Base-by-base conservation (phyloP, 2,888 invertebrate species). In the Gerosis bhagava region DNA sequence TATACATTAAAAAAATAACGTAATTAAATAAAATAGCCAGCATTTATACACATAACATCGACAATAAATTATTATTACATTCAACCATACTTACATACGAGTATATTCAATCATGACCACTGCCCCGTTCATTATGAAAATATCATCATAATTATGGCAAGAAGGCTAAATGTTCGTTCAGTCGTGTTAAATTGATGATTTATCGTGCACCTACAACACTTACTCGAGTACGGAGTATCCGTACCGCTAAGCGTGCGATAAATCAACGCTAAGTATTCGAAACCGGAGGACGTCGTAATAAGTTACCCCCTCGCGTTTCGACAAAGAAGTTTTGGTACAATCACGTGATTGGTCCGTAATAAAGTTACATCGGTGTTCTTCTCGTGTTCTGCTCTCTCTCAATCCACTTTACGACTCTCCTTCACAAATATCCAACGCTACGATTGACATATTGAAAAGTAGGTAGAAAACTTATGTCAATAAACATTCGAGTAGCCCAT, bases 381-480 rank as follows among this genome's bases (percentile, higher is more conserved):
- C n/a, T 32, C 32, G 32, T 19, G 19, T 19, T n/a, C 16, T 12
- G 34, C n/a, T n/a, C 7, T 28, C 11, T 11, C 10, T 22, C 44
- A 36, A 44, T 44, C 35, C 35, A 44, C 44, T 44, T 44, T 36
- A 22, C 19, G 37, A 37, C 13, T n/a, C 21, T 28, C 15, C 25
- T 26, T 35, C 43, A n/a, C 26, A 28, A 28, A 22, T 28, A 44
- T 10, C 16, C 32, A n/a, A 11, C 7, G 7, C 17, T n/a, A n/a
- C 11, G 15, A 10, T n/a, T 19, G 26, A 35, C 26, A 28, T 35
- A 34, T 34, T 32, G 25, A 17, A 29, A 40, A 35, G 21, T 28
- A 10, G 28, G 21, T 28, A 10, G 34, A 2, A 15, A 34, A 28
- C 43, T 28, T 28, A 22, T 26, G 25, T 13, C 34, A 43, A 43